Percentiles rank a stretch among this genome's conserved stretches.
Conservation (phyloP, 1,140 invertebrate species). For the Oryctes rhinoceros region DNA sequence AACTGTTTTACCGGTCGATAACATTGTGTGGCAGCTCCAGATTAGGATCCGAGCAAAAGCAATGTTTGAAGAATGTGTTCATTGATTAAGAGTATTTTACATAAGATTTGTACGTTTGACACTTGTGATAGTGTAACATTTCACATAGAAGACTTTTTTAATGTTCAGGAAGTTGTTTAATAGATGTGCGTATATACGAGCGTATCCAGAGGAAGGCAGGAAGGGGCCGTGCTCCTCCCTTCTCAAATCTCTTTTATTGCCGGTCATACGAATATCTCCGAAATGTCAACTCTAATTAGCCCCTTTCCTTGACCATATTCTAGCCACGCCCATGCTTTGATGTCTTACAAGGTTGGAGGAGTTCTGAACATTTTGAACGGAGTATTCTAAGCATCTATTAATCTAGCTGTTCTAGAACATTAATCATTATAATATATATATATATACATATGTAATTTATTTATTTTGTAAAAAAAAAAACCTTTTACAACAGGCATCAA, state of each 20-base stretch:
- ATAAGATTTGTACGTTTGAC: conserved; percentile 22
- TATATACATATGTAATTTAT: no score
- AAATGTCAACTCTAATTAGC: no score
- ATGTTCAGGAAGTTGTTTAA: neutral
- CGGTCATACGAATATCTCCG: no score
- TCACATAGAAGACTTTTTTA: conserved; percentile 16
- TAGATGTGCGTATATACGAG: neutral
- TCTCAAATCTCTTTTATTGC: no score
- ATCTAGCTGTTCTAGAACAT: no score
- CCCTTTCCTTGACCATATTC: no score
- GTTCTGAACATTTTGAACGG: no score
- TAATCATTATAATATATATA: no score
- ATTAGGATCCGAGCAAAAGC: neutral
- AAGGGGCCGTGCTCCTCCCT: no score
- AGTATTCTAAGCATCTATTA: no score
- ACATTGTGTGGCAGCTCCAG: neutral
- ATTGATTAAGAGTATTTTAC: neutral
- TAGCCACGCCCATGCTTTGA: no score
- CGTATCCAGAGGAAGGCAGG: neutral
- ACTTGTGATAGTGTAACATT: conserved; percentile 18
- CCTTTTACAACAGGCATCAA: neutral
- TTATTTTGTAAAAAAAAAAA: neutral
- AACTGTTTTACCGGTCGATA: neutral
- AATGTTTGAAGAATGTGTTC: conserved; percentile 30
- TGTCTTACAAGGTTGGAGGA: no score